phyloP scores from a whole-genome alignment of 2,888 invertebrate species.

The Lasius platythorax region DNA sequence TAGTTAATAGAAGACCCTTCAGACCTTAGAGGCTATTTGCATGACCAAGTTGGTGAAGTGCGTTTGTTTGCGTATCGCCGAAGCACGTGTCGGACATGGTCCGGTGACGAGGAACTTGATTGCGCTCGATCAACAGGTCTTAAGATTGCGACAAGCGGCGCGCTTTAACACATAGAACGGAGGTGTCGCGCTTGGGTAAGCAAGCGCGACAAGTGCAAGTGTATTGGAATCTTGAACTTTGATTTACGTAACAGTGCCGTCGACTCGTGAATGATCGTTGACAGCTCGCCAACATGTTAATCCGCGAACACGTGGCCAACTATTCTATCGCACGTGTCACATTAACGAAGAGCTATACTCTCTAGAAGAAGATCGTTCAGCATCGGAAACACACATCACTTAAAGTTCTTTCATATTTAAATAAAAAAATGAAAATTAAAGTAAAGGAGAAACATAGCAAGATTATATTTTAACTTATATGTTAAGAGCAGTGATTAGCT shows the following conservation, averaged over 20 bases:
- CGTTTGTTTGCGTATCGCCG: slow-evolving; percentile 60
- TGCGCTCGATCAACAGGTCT: slow-evolving; percentile 76
- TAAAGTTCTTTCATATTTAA: too few species aligned
- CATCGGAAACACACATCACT: too few species aligned
- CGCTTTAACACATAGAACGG: slow-evolving; percentile 58
- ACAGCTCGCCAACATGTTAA: slow-evolving; percentile 45
- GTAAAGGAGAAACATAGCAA: too few species aligned
- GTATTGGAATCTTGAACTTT: slow-evolving; percentile 76
- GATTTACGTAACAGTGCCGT: slow-evolving; percentile 60
- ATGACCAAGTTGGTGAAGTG: slow-evolving; percentile 49
- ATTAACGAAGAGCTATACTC: neutral
- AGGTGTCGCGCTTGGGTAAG: slow-evolving; percentile 70
- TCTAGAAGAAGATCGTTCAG: neutral
- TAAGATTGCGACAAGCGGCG: slow-evolving; percentile 64
- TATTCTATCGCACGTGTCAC: neutral
- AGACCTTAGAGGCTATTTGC: neutral
- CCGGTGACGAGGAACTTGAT: slow-evolving; percentile 68
- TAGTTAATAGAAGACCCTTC: neutral
- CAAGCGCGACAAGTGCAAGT: slow-evolving; percentile 75
- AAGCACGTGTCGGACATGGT: slow-evolving; percentile 68
- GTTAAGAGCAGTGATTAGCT: too few species aligned
- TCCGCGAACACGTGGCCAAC: slow-evolving; percentile 39
- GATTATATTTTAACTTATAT: too few species aligned
- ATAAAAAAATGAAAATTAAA: too few species aligned
- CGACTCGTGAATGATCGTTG: slow-evolving; percentile 19